A percentile compares a stretch with the other conserved stretches of the same genome.
phyloP scores from a whole-genome alignment of 1,140 invertebrate genomes.

The Chironomus striatipennis region DNA sequence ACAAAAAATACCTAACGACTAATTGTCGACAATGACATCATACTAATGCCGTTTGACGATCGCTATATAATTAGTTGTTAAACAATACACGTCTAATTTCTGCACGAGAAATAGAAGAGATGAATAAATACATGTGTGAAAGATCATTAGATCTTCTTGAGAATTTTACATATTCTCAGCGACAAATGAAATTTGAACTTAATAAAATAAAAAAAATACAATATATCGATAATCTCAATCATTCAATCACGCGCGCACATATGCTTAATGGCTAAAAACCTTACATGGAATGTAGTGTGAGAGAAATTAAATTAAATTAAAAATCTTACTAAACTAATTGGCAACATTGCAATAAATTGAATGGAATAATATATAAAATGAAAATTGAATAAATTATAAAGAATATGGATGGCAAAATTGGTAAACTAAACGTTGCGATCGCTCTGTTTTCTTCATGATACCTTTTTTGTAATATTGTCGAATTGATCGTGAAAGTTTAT shows the following conservation, averaged over 20 bases:
- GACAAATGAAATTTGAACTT: conserved; percentile 20
- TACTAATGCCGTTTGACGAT: conserved; percentile 20
- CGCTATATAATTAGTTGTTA: neutral
- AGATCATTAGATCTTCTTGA: no score
- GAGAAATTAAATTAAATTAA: neutral
- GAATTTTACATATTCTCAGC: no score
- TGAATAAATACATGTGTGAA: conserved; percentile 9
- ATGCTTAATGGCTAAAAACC: neutral
- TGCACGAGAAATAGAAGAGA: conserved; percentile 30
- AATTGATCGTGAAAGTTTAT: conserved; percentile 95
- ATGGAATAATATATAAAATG: conserved; percentile 8
- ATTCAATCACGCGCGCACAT: neutral
- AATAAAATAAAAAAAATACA: no score
- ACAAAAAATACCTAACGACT: neutral
- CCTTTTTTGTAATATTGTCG: conserved; percentile 99
- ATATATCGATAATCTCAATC: conserved; percentile 13
- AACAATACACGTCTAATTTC: no score
- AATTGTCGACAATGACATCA: conserved; percentile 21
- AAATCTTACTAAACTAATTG: conserved; percentile 24
- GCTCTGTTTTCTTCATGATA: conserved; percentile 99
- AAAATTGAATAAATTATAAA: conserved; percentile 38
- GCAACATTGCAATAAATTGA: conserved; percentile 26
- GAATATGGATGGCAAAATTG: conserved; percentile 96
- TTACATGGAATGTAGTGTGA: no score
- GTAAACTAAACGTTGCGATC: conserved; percentile 96